Evolutionary conservation across 2,113 vertebrate species (phyloP).

Genomic region (Pelecanus crispus): DNA sequence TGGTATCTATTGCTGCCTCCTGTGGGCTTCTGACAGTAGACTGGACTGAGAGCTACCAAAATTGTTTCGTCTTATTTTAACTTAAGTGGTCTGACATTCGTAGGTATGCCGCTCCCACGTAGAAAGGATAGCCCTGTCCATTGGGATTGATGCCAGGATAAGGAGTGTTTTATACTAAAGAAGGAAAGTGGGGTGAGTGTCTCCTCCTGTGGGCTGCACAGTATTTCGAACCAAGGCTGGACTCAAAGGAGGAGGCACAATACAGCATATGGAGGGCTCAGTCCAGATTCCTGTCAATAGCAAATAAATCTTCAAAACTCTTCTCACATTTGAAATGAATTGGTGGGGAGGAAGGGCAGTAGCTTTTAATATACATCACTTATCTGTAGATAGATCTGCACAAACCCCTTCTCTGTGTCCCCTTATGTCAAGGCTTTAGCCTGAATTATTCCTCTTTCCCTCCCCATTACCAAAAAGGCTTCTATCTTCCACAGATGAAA

Average conservation of each 20-base stretch:
- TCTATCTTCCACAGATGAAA: not conserved
- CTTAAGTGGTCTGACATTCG: not conserved
- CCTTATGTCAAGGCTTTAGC: not conserved
- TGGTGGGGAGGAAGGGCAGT: not conserved
- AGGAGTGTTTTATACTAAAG: not conserved
- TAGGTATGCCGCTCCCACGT: not conserved
- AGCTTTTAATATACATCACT: not conserved
- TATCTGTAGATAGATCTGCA: not conserved
- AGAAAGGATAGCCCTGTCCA: not conserved
- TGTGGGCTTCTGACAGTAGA: not conserved
- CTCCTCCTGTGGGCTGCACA: not conserved
- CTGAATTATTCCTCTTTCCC: not conserved
- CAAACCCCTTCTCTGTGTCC: not conserved
- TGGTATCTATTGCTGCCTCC: not conserved
- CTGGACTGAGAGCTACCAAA: not conserved
- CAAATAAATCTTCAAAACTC: not conserved
- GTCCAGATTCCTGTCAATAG: not conserved
- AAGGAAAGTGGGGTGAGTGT: not conserved
- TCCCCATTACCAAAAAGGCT: not conserved
- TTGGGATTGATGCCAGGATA: not conserved
- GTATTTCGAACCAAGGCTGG: not conserved
- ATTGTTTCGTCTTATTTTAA: not conserved
- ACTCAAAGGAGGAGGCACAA: not conserved
- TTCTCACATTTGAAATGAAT: constrained; percentile 23
- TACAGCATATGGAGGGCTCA: not conserved